Percentiles rank a stretch among this genome's conserved stretches.
Conservation (phyloP, 2,113 vertebrate genomes). For the Centropus unirufus region DNA sequence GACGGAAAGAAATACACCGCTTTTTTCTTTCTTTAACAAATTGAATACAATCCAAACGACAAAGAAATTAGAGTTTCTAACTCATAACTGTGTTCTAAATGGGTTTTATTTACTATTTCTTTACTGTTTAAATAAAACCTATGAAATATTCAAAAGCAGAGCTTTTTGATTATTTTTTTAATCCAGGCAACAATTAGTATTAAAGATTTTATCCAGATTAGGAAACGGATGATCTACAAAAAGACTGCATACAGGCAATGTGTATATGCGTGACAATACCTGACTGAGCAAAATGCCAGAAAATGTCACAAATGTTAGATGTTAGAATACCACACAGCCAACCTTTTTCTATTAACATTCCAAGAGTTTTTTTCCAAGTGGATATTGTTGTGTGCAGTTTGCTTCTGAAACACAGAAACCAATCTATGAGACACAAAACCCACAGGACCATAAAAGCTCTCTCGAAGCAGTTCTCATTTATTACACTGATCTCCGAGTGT, state of each 20-base stretch:
- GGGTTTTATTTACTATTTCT: not conserved
- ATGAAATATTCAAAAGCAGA: not conserved
- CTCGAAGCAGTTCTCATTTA: not conserved
- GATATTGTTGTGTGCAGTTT: not conserved
- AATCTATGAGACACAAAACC: not conserved
- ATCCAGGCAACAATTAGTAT: not conserved
- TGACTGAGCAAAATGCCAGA: not conserved
- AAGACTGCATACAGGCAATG: accelerated
- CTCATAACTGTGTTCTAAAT: not conserved
- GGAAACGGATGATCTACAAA: not conserved
- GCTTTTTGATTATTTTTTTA: too few relatives aligned
- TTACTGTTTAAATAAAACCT: not conserved
- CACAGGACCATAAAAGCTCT: not conserved
- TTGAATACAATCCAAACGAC: not conserved
- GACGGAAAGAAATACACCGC: not conserved
- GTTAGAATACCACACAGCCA: not conserved
- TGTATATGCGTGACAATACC: not conserved
- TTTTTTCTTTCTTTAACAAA: not conserved
- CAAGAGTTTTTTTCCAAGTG: not conserved
- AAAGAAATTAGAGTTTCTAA: not conserved
- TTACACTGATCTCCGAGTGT: not conserved
- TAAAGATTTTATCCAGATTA: not conserved
- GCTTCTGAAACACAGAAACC: not conserved
- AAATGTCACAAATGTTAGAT: not conserved
- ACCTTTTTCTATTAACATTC: not conserved